Evolutionary conservation across 2,113 vertebrate species (phyloP).

Genomic region (Chrysochloris asiatica): DNA sequence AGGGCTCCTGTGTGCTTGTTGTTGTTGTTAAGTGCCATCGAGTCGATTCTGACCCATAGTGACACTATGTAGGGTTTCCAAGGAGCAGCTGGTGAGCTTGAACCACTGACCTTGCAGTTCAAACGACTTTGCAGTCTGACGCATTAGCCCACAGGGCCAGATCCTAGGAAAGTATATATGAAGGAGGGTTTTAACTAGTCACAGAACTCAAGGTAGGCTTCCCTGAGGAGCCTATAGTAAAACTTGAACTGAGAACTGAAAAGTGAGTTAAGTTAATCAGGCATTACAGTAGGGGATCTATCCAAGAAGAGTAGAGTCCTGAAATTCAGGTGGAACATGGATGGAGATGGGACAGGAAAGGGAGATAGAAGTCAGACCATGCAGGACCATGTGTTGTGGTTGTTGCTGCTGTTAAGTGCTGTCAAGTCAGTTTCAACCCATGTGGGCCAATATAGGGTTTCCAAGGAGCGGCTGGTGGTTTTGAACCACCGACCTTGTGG

Average conservation of each 20-base stretch:
- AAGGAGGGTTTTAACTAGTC: background rate
- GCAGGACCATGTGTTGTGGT: background rate
- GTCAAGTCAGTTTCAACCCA: too few species aligned
- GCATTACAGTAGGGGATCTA: background rate
- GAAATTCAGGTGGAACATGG: background rate
- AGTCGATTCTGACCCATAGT: too few species aligned
- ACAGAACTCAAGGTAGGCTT: background rate
- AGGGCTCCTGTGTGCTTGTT: background rate
- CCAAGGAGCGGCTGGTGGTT: too few species aligned
- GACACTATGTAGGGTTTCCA: too few species aligned
- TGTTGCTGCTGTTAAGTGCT: too few species aligned
- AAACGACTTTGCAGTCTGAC: too few species aligned
- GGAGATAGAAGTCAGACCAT: background rate
- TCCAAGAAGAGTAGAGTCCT: conserved; percentile 1
- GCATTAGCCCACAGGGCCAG: too few species aligned
- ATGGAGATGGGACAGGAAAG: background rate
- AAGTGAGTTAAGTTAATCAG: conserved; percentile 1
- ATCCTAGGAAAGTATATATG: background rate
- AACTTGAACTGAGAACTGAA: conserved; percentile 14
- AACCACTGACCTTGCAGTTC: too few species aligned
- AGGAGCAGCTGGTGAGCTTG: too few species aligned
- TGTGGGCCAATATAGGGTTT: too few species aligned
- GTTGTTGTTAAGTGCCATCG: too few species aligned
- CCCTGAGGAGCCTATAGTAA: conserved; percentile 6
- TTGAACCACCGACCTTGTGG: too few species aligned